These are phyloP conservation scores for Pegoplata infirma DNA, from an alignment of 2,888 invertebrate species.

Conservation along the genomic window DNA sequence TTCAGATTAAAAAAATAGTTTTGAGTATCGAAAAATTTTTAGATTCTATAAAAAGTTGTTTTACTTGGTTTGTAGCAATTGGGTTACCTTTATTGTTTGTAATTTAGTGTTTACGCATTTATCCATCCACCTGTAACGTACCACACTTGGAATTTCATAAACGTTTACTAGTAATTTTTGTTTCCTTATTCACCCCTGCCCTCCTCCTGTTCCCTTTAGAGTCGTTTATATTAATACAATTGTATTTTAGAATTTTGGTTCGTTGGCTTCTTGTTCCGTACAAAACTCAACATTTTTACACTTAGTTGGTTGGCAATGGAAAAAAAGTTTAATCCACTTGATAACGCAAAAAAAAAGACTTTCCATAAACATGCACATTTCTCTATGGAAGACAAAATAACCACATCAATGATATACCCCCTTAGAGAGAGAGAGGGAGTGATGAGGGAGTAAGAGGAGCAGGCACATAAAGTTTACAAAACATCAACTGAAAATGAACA, in stretches of 20 bases:
- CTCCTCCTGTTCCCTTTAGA: not conserved
- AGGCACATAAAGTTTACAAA: not conserved
- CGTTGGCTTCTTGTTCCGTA: constrained; percentile 23
- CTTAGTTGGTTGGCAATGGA: not conserved
- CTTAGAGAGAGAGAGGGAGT: too few relatives aligned
- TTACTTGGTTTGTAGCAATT: not conserved
- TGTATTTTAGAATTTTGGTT: constrained; percentile 38
- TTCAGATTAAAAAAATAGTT: too few relatives aligned
- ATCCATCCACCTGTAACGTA: not conserved
- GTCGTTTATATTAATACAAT: constrained; percentile 22
- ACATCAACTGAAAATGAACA: constrained; percentile 24
- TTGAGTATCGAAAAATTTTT: too few relatives aligned
- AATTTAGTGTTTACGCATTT: too few relatives aligned
- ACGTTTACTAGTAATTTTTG: not conserved
- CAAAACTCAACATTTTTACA: not conserved
- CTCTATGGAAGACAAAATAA: constrained; percentile 20
- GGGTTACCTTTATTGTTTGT: too few relatives aligned
- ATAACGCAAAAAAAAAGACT: constrained; percentile 7
- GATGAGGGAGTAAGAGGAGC: not conserved
- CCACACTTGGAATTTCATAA: constrained; percentile 1
- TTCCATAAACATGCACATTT: not conserved
- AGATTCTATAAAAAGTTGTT: too few relatives aligned
- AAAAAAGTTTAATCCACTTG: constrained; percentile 36
- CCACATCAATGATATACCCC: constrained; percentile 39
- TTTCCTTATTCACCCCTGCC: not conserved